phyloP scores from a whole-genome alignment of 1,140 invertebrate genomes.

The Drosophila fuyamai region DNA sequence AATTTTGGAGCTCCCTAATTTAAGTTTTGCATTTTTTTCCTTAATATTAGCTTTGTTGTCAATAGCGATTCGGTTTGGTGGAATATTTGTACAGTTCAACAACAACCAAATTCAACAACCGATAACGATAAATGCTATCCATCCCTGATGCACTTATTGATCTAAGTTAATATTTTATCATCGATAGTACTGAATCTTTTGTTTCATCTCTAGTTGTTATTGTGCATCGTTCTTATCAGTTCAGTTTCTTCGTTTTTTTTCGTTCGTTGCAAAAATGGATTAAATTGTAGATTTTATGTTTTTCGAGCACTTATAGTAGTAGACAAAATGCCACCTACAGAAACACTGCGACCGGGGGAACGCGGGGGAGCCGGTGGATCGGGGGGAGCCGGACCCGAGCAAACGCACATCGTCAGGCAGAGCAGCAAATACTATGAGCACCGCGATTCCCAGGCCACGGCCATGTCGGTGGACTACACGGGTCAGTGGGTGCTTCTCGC shows the following conservation, averaged over 20 bases:
- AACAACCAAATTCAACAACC: background rate
- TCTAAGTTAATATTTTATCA: background rate
- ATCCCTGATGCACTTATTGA: background rate
- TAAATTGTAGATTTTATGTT: constrained; percentile 50
- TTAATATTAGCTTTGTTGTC: too few species aligned
- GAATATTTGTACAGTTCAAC: too few species aligned
- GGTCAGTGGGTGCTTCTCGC: constrained; percentile 93
- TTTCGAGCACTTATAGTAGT: background rate
- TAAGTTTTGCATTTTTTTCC: too few species aligned
- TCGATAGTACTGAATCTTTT: background rate
- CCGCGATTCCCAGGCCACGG: constrained; percentile 91
- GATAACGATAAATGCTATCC: background rate
- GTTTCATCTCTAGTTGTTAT: constrained; percentile 6
- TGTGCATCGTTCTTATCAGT: constrained; percentile 40
- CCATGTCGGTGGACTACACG: constrained; percentile 95
- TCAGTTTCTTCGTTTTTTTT: constrained; percentile 25
- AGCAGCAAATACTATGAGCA: constrained; percentile 79
- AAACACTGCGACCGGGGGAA: constrained; percentile 61
- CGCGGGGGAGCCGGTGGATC: constrained; percentile 35
- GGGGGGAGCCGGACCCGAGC: constrained; percentile 35
- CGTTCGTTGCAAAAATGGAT: constrained; percentile 28
- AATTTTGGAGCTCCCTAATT: too few species aligned
- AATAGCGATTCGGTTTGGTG: too few species aligned
- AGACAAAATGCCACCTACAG: constrained; percentile 66
- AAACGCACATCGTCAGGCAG: constrained; percentile 73